These are phyloP conservation scores for Umimayanthus chanpuru DNA, from an alignment of 92 coral and sea anemone genomes.

Conservation along the genomic window DNA sequence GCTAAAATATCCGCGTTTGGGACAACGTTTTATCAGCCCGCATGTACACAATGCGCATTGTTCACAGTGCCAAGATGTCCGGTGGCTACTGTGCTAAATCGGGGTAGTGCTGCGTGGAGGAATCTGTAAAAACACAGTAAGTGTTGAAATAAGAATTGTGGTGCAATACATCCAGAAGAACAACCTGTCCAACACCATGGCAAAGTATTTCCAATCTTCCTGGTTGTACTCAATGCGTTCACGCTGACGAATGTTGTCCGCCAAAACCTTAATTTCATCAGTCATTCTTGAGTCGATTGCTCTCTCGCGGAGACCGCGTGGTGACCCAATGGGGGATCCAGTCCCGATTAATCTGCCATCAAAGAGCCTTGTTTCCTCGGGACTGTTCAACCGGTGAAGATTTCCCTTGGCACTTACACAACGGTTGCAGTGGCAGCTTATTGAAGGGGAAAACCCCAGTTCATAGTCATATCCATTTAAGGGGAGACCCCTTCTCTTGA, in stretches of 20 bases:
- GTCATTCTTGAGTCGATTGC: constrained; percentile 64
- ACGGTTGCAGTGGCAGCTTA: constrained; percentile 84
- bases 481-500: constrained; percentile 61
- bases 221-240: constrained; percentile 83
- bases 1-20: background rate
- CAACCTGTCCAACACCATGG: constrained; percentile 95
- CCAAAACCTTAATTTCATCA: constrained; percentile 83
- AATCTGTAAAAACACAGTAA: constrained; percentile 69
- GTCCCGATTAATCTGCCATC: constrained; percentile 70
- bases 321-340: constrained; percentile 76
- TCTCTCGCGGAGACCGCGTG: constrained; percentile 59
- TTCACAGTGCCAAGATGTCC: background rate
- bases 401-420: constrained; percentile 75
- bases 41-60: no score
- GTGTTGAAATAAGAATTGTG: constrained; percentile 83
- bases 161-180: constrained; percentile 89
- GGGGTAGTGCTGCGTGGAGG: constrained; percentile 30
- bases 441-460: constrained; percentile 77
- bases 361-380: constrained; percentile 72
- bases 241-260: constrained; percentile 82
- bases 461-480: constrained; percentile 77
- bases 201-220: constrained; percentile 93
- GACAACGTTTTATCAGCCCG: background rate
- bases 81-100: background rate
- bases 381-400: constrained; percentile 59